phyloP scores from a whole-genome alignment of 2,888 invertebrate genomes.

The Dicyrtoma fusca region DNA sequence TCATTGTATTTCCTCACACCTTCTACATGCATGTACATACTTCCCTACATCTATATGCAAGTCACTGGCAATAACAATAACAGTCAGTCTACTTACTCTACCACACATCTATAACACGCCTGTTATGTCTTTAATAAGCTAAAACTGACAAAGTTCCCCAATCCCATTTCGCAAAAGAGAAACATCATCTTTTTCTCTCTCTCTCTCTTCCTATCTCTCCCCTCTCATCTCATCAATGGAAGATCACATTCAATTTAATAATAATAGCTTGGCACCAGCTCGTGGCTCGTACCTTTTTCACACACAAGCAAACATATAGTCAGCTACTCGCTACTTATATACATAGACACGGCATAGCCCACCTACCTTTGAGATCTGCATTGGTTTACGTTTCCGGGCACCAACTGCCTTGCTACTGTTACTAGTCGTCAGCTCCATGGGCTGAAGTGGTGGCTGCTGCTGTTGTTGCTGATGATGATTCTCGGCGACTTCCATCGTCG shows the following conservation, averaged over 20 bases:
- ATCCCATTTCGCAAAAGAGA: constrained; percentile 31
- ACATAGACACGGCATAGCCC: constrained; percentile 13
- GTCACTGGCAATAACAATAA: neutral
- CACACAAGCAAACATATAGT: neutral
- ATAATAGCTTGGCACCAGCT: constrained; percentile 31
- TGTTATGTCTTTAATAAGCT: constrained; percentile 6
- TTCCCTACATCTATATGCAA: neutral
- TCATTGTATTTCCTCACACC: neutral
- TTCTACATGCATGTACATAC: constrained; percentile 1
- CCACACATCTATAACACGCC: no score
- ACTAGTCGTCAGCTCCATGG: constrained; percentile 12
- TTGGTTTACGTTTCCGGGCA: constrained; percentile 51
- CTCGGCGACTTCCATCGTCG: constrained; percentile 42
- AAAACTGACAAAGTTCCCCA: constrained; percentile 3
- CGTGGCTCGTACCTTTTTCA: constrained; percentile 31
- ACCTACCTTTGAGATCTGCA: constrained; percentile 50
- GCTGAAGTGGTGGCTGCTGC: constrained; percentile 19
- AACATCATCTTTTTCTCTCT: constrained; percentile 31
- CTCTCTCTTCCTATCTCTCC: constrained; percentile 23
- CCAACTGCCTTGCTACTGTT: constrained; percentile 46
- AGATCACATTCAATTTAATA: constrained; percentile 35
- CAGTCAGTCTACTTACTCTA: no score
- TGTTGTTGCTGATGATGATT: constrained; percentile 16
- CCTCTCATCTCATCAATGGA: constrained; percentile 40
- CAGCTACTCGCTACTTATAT: neutral